phyloP scores from a whole-genome alignment of 1,140 invertebrate species.

The Heliconius eleuchia region DNA sequence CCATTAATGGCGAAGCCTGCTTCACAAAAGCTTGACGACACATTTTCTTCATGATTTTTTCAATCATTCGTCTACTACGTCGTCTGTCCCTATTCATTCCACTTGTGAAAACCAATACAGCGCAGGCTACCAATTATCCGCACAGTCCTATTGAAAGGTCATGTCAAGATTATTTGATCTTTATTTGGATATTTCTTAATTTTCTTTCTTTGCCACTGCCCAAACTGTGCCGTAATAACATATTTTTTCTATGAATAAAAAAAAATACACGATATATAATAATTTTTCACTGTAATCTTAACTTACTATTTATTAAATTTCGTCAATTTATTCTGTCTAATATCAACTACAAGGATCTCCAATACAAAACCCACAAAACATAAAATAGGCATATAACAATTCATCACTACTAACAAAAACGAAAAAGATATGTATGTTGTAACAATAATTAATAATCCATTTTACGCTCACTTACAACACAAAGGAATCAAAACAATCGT shows the following conservation, averaged over 20 bases:
- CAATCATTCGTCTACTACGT: slow-evolving; percentile 10
- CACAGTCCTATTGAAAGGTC: slow-evolving; percentile 41
- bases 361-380: background rate
- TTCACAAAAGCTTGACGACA: background rate
- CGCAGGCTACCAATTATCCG: slow-evolving; percentile 45
- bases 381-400: background rate
- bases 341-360: too few relatives aligned
- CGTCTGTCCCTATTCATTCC: slow-evolving; percentile 27
- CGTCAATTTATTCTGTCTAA: too few relatives aligned
- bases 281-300: too few relatives aligned
- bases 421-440: background rate
- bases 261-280: too few relatives aligned
- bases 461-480: slow-evolving; percentile 11
- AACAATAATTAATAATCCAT: slow-evolving; percentile 24
- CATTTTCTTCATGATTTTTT: slow-evolving; percentile 7
- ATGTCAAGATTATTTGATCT: slow-evolving; percentile 36
- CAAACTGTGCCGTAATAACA: background rate
- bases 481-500: slow-evolving; percentile 14
- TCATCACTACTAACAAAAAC: too few relatives aligned
- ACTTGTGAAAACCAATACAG: slow-evolving; percentile 36
- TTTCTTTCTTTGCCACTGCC: slow-evolving; percentile 24
- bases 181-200: slow-evolving; percentile 31
- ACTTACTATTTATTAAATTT: too few relatives aligned
- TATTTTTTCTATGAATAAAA: background rate
- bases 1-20: background rate